phyloP scores from a whole-genome alignment of 2,797 vertebrate species.

The Pangasius djambal region DNA sequence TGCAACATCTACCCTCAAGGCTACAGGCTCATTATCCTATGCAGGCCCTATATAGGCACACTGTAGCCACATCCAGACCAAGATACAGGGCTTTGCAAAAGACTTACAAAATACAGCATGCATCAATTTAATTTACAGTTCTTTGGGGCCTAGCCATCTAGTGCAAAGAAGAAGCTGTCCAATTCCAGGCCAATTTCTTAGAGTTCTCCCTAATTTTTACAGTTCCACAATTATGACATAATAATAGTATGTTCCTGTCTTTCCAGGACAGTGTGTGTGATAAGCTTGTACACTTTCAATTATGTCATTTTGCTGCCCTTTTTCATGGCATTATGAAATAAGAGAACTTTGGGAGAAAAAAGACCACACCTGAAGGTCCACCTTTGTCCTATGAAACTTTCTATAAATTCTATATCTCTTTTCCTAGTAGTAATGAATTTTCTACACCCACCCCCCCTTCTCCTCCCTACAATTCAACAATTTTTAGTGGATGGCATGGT shows the following conservation, averaged over 20 bases:
- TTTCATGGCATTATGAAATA: neutral
- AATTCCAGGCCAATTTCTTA: too few species aligned
- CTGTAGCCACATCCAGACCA: neutral
- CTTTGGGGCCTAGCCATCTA: too few species aligned
- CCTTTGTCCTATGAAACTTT: neutral
- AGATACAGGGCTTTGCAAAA: neutral
- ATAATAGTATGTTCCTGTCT: neutral
- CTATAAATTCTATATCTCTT: neutral
- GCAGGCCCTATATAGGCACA: neutral
- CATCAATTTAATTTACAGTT: neutral
- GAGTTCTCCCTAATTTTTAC: too few species aligned
- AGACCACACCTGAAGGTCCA: neutral
- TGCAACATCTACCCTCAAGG: neutral
- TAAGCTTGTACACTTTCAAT: neutral
- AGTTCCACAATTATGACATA: neutral
- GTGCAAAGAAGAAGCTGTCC: too few species aligned
- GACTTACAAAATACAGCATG: neutral
- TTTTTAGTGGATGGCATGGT: neutral
- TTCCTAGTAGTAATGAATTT: neutral
- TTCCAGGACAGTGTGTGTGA: neutral
- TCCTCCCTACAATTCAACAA: neutral
- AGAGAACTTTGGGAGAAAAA: neutral
- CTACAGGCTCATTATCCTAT: neutral
- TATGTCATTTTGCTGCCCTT: neutral
- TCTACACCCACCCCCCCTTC: neutral